phyloP scores from a whole-genome alignment of 2,797 vertebrate species.

The Phrynocephalus vlangalii region DNA sequence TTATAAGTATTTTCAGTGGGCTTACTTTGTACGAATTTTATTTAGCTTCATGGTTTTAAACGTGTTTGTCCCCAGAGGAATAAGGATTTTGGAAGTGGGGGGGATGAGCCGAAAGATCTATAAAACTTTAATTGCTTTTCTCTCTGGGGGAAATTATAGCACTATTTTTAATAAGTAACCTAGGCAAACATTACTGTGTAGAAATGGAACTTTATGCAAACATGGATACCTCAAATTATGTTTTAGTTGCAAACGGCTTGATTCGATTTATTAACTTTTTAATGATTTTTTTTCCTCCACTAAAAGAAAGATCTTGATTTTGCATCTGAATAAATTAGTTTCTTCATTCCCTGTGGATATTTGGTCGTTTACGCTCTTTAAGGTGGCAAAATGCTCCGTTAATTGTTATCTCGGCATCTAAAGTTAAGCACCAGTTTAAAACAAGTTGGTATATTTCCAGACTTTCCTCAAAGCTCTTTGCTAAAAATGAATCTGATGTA shows the following conservation, averaged over 20 bases:
- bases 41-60: constrained; percentile 57
- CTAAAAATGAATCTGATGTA: constrained; percentile 46
- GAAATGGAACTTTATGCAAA: constrained; percentile 68
- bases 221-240: constrained; percentile 59
- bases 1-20: constrained; percentile 71
- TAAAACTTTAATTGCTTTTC: constrained; percentile 62
- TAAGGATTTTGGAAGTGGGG: constrained; percentile 44
- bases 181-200: constrained; percentile 59
- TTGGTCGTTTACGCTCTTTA: constrained; percentile 40
- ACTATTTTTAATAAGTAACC: constrained; percentile 55
- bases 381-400: constrained; percentile 46
- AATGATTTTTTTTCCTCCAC: constrained; percentile 47
- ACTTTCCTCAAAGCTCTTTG: constrained; percentile 51
- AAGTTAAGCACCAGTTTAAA: constrained; percentile 47
- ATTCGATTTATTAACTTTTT: constrained; percentile 48
- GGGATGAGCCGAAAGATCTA: constrained; percentile 68
- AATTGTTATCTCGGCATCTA: constrained; percentile 36
- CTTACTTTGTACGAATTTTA: constrained; percentile 66
- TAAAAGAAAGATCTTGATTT: constrained; percentile 33
- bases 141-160: constrained; percentile 59
- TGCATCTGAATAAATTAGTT: constrained; percentile 47
- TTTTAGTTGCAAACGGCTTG: constrained; percentile 49
- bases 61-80: constrained; percentile 58
- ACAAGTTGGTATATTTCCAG: constrained; percentile 48
- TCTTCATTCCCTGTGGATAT: constrained; percentile 42